A percentile compares a stretch with the other conserved stretches of the same genome.
phyloP scores from a whole-genome alignment of 2,888 invertebrate species.

The Dynastes grantii region DNA sequence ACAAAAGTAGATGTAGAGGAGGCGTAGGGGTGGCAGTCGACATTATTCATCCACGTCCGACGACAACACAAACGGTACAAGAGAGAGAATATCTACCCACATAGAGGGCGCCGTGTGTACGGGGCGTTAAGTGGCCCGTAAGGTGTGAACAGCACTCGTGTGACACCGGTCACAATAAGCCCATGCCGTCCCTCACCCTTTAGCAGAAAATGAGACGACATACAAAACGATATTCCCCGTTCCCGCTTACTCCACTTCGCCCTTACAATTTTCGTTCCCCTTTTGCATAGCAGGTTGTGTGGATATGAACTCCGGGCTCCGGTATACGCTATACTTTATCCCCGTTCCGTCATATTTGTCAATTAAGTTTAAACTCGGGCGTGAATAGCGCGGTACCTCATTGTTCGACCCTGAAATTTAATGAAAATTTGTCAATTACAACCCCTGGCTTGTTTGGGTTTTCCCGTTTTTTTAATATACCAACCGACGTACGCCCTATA shows the following conservation, averaged over 20 bases:
- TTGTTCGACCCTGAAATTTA: slow-evolving; percentile 44
- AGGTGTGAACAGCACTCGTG: slow-evolving; percentile 61
- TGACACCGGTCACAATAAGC: slow-evolving; percentile 61
- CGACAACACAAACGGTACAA: background rate
- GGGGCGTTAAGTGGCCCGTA: slow-evolving; percentile 60
- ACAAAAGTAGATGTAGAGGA: too few relatives aligned
- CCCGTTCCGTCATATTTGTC: slow-evolving; percentile 34
- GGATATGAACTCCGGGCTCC: too few relatives aligned
- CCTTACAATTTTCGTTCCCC: too few relatives aligned
- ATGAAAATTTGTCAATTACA: slow-evolving; percentile 46
- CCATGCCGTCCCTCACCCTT: background rate
- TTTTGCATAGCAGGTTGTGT: too few relatives aligned
- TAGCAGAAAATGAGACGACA: slow-evolving; percentile 6
- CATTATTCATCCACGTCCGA: background rate
- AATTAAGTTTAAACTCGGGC: slow-evolving; percentile 42
- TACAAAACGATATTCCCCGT: slow-evolving; percentile 17
- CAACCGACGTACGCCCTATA: too few relatives aligned
- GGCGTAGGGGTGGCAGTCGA: too few relatives aligned
- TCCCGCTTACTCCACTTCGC: background rate
- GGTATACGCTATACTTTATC: too few relatives aligned
- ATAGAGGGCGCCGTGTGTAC: slow-evolving; percentile 49
- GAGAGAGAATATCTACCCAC: background rate
- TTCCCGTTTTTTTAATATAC: too few relatives aligned
- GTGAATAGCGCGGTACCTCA: slow-evolving; percentile 9
- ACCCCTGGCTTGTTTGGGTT: slow-evolving; percentile 21